A percentile compares a stretch with the other conserved stretches of the same genome.
Evolutionary conservation across 2,888 invertebrate species (phyloP).

Genomic region (Agriopis aurantiaria): DNA sequence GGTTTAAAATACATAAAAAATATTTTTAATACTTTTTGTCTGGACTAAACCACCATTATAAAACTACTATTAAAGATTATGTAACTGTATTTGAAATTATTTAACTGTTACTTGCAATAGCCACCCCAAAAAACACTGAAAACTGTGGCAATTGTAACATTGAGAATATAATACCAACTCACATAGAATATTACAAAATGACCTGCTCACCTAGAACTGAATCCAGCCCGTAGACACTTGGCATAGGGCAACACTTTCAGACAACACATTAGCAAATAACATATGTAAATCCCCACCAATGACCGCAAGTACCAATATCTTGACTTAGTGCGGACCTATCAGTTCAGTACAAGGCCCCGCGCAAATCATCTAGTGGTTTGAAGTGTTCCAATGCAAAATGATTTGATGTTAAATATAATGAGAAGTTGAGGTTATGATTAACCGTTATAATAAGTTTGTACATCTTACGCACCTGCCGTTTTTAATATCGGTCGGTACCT

Average conservation of each 20-base stretch:
- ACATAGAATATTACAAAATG: too few species aligned
- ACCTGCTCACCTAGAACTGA: too few species aligned
- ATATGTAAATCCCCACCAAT: not conserved
- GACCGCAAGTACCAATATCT: not conserved
- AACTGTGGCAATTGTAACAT: not conserved
- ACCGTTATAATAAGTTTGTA: too few species aligned
- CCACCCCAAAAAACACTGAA: not conserved
- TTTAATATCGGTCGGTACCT: too few species aligned
- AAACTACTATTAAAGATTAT: not conserved
- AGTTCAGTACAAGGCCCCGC: not conserved
- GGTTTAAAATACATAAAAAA: not conserved
- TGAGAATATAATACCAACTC: not conserved
- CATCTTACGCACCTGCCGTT: not conserved
- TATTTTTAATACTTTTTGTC: not conserved
- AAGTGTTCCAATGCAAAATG: not conserved
- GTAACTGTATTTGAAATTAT: not conserved
- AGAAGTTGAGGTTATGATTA: too few species aligned
- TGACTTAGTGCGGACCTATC: not conserved
- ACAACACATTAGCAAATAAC: not conserved
- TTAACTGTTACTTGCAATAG: not conserved
- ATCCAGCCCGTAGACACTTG: not conserved
- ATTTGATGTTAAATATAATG: too few species aligned
- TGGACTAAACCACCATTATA: not conserved
- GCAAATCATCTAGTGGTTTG: not conserved
- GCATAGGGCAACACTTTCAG: not conserved